Percentiles rank a stretch among this genome's conserved stretches.
Evolutionary conservation across 1,140 invertebrate genomes (phyloP).

Genomic region (Trinorchestia longiramus): DNA sequence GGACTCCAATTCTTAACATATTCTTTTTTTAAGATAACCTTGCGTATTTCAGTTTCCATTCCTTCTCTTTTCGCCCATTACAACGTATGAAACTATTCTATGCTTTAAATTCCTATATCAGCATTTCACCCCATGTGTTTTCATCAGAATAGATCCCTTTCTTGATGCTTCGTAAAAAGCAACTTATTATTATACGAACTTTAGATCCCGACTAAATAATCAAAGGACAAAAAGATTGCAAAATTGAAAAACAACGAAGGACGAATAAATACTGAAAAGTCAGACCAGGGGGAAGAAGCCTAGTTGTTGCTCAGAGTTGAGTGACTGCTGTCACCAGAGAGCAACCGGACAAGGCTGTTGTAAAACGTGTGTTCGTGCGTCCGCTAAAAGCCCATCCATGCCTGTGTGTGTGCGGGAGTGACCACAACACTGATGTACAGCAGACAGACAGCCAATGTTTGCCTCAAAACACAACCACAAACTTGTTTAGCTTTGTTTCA

Average conservation of each 20-base stretch:
- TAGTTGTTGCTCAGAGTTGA: not conserved
- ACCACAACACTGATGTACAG: not conserved
- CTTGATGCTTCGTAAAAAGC: not conserved
- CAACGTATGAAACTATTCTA: not conserved
- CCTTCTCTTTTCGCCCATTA: not conserved
- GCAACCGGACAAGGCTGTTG: not conserved
- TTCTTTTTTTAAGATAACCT: not conserved
- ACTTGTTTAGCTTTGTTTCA: constrained; percentile 23
- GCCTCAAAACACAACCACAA: not conserved
- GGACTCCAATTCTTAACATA: not conserved
- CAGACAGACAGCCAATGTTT: not conserved
- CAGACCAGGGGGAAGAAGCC: no score
- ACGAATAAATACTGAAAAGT: not conserved
- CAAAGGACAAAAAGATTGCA: no score
- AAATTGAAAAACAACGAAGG: not conserved
- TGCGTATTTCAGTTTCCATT: not conserved
- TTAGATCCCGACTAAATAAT: not conserved
- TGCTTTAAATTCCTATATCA: not conserved
- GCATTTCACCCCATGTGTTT: no score
- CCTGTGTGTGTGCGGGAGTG: not conserved
- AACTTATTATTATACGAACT: not conserved
- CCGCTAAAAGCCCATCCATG: not conserved
- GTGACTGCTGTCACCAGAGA: not conserved
- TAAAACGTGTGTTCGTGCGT: not conserved
- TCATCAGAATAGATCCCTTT: no score